Evolutionary conservation across 2,113 vertebrate genomes (phyloP).

Genomic region (Apaloderma vittatum): DNA sequence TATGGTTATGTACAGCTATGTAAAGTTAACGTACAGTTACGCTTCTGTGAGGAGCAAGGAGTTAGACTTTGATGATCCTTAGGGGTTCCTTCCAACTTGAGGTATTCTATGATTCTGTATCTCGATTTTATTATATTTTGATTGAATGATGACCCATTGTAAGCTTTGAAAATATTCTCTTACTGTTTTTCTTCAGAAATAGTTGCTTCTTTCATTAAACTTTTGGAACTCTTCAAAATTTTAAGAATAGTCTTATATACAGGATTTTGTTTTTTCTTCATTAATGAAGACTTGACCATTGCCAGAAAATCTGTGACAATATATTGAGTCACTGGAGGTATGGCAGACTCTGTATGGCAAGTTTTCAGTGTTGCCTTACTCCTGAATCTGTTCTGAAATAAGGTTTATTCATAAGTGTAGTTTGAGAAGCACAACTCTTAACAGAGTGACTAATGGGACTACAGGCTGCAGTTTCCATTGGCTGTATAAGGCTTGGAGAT

Average conservation of each 20-base stretch:
- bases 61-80: background rate
- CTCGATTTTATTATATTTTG: background rate
- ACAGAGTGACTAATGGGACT: background rate
- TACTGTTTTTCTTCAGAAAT: background rate
- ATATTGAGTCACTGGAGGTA: background rate
- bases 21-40: background rate
- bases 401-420: background rate
- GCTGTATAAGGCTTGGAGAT: background rate
- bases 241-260: background rate
- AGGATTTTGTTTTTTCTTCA: background rate
- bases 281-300: background rate
- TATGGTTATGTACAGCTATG: background rate
- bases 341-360: fast-evolving
- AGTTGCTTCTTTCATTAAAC: background rate
- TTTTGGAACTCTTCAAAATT: background rate
- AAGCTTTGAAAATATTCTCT: background rate
- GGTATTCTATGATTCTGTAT: background rate
- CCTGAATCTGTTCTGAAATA: background rate
- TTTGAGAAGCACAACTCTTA: background rate
- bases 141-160: background rate
- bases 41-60: background rate
- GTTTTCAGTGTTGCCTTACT: background rate
- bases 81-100: background rate
- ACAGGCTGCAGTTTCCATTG: background rate
- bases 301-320: background rate